Conservation (phyloP, 2,888 invertebrate species). For the Nomada fucata region DNA sequence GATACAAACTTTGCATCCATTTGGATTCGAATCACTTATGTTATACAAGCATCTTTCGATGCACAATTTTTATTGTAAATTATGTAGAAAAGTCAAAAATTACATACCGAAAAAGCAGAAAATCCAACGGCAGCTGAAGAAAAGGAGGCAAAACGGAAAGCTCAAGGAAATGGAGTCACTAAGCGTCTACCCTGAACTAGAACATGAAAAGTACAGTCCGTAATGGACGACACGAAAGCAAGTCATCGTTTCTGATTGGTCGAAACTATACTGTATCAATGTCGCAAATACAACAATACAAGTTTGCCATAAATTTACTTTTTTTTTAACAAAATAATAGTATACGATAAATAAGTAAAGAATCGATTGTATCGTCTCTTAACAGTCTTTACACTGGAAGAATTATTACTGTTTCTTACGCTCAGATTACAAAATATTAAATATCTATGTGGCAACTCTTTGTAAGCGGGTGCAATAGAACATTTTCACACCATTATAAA, state of each 20-base stretch:
- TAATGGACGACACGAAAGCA: constrained; percentile 36
- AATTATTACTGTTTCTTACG: background rate
- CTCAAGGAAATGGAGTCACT: constrained; percentile 61
- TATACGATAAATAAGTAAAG: background rate
- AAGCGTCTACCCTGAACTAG: constrained; percentile 58
- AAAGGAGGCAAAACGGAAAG: constrained; percentile 48
- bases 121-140: constrained; percentile 39
- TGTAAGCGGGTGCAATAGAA: background rate
- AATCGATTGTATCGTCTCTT: background rate
- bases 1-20: background rate
- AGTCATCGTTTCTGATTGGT: constrained; percentile 24
- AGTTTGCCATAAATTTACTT: background rate
- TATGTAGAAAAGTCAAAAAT: background rate
- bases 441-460: constrained; percentile 11
- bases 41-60: background rate
- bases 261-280: background rate
- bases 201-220: constrained; percentile 23
- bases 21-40: background rate
- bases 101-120: constrained; percentile 46
- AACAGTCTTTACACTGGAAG: background rate
- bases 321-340: background rate
- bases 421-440: background rate
- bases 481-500: background rate
- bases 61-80: background rate
- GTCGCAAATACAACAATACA: background rate